Evolutionary conservation across 2,888 invertebrate genomes (phyloP).

Genomic region (Bursaphelenchus okinawaensis): DNA sequence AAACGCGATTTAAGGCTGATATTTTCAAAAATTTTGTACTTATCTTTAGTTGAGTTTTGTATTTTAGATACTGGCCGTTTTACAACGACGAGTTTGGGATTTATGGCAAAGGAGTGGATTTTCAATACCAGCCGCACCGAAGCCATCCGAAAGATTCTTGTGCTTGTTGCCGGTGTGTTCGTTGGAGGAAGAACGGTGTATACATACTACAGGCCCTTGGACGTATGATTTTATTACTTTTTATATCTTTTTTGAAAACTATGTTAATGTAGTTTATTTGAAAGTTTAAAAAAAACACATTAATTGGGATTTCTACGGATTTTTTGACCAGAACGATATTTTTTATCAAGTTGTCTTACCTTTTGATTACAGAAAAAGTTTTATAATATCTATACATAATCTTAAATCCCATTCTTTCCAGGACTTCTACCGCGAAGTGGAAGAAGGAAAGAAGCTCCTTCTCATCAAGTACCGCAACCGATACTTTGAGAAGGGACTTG

Average conservation of each 20-base stretch:
- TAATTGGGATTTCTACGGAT: background rate
- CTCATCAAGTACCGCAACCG: slow-evolving; percentile 32
- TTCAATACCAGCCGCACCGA: slow-evolving; percentile 20
- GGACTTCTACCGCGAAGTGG: slow-evolving; percentile 41
- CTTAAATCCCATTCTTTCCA: slow-evolving; percentile 26
- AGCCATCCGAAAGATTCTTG: slow-evolving; percentile 35
- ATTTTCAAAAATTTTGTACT: too few species aligned
- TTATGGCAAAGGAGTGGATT: slow-evolving; percentile 10
- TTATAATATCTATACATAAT: too few species aligned
- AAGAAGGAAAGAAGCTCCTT: slow-evolving; percentile 39
- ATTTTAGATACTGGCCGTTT: background rate
- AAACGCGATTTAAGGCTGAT: too few species aligned
- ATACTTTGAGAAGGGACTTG: background rate
- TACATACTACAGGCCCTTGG: background rate
- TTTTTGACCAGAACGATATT: too few species aligned
- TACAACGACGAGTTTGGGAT: background rate
- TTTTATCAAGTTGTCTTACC: too few species aligned
- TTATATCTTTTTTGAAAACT: background rate
- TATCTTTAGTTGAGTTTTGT: too few species aligned
- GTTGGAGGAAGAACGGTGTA: background rate
- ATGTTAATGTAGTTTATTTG: too few species aligned
- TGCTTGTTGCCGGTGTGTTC: slow-evolving; percentile 35
- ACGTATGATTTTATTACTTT: background rate
- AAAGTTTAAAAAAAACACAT: too few species aligned
- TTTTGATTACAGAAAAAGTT: too few species aligned